Percentiles rank a stretch among this genome's conserved stretches.
phyloP scores from a whole-genome alignment of 2,797 vertebrate species.

The Lateolabrax maculatus region DNA sequence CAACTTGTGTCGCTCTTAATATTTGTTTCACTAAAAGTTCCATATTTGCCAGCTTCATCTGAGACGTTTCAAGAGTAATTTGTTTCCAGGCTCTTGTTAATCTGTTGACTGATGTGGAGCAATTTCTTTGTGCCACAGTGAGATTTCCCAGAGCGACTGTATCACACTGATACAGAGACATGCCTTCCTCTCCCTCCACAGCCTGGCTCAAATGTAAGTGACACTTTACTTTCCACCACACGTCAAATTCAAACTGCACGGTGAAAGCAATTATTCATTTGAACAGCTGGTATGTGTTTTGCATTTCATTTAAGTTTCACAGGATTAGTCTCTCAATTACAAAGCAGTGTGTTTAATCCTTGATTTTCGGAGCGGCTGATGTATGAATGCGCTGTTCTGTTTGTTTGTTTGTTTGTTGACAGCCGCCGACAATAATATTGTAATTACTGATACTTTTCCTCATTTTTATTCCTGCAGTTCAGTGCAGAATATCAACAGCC shows the following conservation, averaged over 20 bases:
- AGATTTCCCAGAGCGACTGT: constrained; percentile 83
- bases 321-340: constrained; percentile 61
- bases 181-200: constrained; percentile 83
- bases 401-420: constrained; percentile 49
- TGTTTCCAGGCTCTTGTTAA: constrained; percentile 38
- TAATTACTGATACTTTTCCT: constrained; percentile 53
- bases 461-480: constrained; percentile 78
- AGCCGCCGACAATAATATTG: constrained; percentile 40
- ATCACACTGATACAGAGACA: constrained; percentile 77
- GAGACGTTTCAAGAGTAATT: constrained; percentile 30
- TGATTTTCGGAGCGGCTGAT: constrained; percentile 53
- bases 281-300: constrained; percentile 52
- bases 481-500: constrained; percentile 90
- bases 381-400: constrained; percentile 23
- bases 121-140: constrained; percentile 73
- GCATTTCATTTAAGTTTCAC: constrained; percentile 55
- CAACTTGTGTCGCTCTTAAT: neutral
- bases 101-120: constrained; percentile 43
- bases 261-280: constrained; percentile 53
- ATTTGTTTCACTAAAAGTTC: neutral
- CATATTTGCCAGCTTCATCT: neutral
- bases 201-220: constrained; percentile 84
- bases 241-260: constrained; percentile 32
- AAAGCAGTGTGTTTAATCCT: constrained; percentile 62
- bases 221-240: constrained; percentile 39